Conservation (phyloP, 2,113 vertebrate genomes). For the Numida meleagris region DNA sequence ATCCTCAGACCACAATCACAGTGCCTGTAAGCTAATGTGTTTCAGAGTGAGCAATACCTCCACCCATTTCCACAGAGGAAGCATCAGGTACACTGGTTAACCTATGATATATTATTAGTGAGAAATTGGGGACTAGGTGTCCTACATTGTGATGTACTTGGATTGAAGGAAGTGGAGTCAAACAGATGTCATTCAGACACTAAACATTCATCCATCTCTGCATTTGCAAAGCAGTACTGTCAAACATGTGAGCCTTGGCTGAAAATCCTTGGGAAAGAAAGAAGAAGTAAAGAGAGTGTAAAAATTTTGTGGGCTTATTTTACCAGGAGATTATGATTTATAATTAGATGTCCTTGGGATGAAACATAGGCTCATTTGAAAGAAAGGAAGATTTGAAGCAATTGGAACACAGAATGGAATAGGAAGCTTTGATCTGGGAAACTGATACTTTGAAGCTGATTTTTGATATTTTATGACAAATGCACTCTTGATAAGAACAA, state of each 20-base stretch:
- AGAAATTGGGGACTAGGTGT: not conserved
- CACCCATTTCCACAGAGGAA: slow-evolving; percentile 38
- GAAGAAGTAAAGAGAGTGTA: not conserved
- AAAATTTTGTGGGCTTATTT: not conserved
- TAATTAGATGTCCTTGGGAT: not conserved
- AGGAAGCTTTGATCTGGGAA: not conserved
- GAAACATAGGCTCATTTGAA: not conserved
- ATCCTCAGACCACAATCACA: not conserved
- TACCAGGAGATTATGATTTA: not conserved
- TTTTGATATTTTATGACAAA: not conserved
- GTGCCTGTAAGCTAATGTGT: not conserved
- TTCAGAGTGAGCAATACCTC: not conserved
- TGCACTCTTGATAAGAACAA: not conserved
- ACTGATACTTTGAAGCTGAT: not conserved
- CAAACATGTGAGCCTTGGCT: not conserved
- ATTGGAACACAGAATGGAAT: not conserved
- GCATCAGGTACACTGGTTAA: not conserved
- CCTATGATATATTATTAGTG: not conserved
- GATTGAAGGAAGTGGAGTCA: not conserved
- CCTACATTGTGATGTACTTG: not conserved
- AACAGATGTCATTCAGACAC: not conserved
- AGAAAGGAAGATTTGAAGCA: not conserved
- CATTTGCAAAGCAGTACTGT: not conserved
- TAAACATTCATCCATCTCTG: not conserved
- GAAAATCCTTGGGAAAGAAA: not conserved